These are phyloP conservation scores for Troides helena DNA, from an alignment of 2,888 invertebrate genomes.

Conservation along the genomic window DNA sequence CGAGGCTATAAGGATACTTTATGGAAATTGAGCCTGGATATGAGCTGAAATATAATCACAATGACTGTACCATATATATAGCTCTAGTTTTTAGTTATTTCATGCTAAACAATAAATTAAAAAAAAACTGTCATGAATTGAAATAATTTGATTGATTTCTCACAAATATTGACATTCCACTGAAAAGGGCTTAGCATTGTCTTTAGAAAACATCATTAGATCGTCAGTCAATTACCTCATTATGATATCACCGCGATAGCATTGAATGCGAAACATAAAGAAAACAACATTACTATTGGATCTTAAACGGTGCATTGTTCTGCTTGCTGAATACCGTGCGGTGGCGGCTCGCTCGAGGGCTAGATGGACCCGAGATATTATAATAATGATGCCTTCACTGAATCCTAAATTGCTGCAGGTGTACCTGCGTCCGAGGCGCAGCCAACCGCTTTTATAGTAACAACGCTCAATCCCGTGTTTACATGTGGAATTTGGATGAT, in stretches of 20 bases:
- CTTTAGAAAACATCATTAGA: not conserved
- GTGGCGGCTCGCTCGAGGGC: conserved; percentile 37
- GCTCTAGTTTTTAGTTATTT: too few species aligned
- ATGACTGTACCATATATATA: too few species aligned
- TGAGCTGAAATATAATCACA: too few species aligned
- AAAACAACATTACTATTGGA: conserved; percentile 29
- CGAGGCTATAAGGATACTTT: too few species aligned
- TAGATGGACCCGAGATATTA: conserved; percentile 38
- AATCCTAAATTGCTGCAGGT: conserved; percentile 8
- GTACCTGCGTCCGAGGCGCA: not conserved
- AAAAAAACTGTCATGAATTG: not conserved
- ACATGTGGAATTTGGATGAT: too few species aligned
- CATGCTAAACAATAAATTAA: too few species aligned
- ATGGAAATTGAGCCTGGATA: too few species aligned
- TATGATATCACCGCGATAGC: conserved; percentile 28
- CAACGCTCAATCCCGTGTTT: too few species aligned
- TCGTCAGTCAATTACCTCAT: conserved; percentile 8
- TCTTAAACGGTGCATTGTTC: conserved; percentile 36
- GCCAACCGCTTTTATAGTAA: not conserved
- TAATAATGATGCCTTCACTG: conserved; percentile 36
- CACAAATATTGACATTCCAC: not conserved
- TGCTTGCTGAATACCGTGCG: conserved; percentile 29
- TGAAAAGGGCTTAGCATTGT: not conserved
- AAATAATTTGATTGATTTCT: not conserved
- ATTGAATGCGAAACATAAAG: conserved; percentile 36